Evolutionary conservation across 1,140 invertebrate genomes (phyloP).

Genomic region (Rhopalosiphum padi): DNA sequence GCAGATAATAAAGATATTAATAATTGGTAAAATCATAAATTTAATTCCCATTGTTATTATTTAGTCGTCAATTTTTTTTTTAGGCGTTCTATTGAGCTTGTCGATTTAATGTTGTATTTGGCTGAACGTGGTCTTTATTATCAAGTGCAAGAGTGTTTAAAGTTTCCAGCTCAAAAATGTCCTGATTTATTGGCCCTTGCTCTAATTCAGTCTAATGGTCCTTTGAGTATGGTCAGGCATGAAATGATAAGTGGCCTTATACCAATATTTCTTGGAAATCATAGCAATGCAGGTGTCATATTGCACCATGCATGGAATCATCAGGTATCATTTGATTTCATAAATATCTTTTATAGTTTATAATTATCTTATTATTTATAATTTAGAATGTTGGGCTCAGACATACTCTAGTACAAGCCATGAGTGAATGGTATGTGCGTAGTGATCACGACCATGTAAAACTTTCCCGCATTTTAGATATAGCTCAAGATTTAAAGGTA

Average conservation of each 20-base stretch:
- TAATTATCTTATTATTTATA: slow-evolving; percentile 49
- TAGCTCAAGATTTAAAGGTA: slow-evolving; percentile 94
- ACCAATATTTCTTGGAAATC: slow-evolving; percentile 90
- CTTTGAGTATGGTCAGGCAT: slow-evolving; percentile 77
- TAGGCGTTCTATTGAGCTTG: slow-evolving; percentile 83
- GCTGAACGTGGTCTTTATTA: slow-evolving; percentile 84
- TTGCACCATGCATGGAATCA: slow-evolving; percentile 93
- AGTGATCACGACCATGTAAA: slow-evolving; percentile 92
- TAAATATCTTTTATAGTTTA: neutral
- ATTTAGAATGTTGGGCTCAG: slow-evolving; percentile 70
- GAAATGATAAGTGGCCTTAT: slow-evolving; percentile 86
- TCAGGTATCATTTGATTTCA: slow-evolving; percentile 63
- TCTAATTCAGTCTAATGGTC: slow-evolving; percentile 82
- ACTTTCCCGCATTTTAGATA: slow-evolving; percentile 92
- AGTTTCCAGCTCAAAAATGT: slow-evolving; percentile 90
- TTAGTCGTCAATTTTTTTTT: slow-evolving; percentile 37
- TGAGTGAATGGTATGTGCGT: slow-evolving; percentile 96
- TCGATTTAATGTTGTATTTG: slow-evolving; percentile 86
- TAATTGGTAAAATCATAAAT: slow-evolving; percentile 72
- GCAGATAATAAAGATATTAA: slow-evolving; percentile 89
- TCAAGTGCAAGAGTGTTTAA: slow-evolving; percentile 88
- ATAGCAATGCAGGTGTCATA: slow-evolving; percentile 92
- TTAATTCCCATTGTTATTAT: slow-evolving; percentile 11
- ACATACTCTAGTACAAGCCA: slow-evolving; percentile 91
- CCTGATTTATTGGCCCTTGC: slow-evolving; percentile 91